Evolutionary conservation across 2,888 invertebrate species (phyloP), one percentile per base, ranked within the genome.

Genomic region (Scaptomyza polygonia): DNA sequence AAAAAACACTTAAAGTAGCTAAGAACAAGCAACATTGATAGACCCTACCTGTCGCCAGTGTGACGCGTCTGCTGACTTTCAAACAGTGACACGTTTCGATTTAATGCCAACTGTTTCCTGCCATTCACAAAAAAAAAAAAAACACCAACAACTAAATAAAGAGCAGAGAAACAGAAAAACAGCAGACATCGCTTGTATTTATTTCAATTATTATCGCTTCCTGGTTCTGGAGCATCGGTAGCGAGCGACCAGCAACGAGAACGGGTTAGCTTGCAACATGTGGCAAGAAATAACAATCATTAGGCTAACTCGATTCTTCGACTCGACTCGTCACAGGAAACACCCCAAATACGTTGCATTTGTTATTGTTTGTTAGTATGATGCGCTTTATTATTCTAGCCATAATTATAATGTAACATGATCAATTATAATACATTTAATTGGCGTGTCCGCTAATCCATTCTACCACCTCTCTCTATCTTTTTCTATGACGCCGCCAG

Each of bases 401-500:
- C 55, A 44, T 62, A 49, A 54, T 58, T 55, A 49, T 62, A 27
- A 27, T 62, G 44, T 34, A 45, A 30, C 48, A 36, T 42, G 16
- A 62, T 72, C 55, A 63, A 67, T 81, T 70, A 55, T 75, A 75
- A 65, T 44, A 29, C 71, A 78, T 71, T 87, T 81, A 88, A 89
- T 88, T 57, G 51, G 40, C 55, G 57, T 59, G 64, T 39, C 64
- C 39, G 48, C 59, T 59, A 58, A 61, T 42, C 30, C 40, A 16
- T 9, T 16, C 40, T 56, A 29, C 27, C 42, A 14, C 42, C 52
- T 55, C 12, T 27, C 58, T 47, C 49, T 45, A 27, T 16, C 7
- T 2, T 14, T 1, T 30, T 7, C 25, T 12, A 5, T 47, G 52
- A 11, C 68, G 21, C 77, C 91, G 90, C 8, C 91, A 97, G 97